A percentile compares a stretch with the other conserved stretches of the same genome.
Conservation (phyloP, 1,140 invertebrate genomes). For the Aphelinus atriplicis region DNA sequence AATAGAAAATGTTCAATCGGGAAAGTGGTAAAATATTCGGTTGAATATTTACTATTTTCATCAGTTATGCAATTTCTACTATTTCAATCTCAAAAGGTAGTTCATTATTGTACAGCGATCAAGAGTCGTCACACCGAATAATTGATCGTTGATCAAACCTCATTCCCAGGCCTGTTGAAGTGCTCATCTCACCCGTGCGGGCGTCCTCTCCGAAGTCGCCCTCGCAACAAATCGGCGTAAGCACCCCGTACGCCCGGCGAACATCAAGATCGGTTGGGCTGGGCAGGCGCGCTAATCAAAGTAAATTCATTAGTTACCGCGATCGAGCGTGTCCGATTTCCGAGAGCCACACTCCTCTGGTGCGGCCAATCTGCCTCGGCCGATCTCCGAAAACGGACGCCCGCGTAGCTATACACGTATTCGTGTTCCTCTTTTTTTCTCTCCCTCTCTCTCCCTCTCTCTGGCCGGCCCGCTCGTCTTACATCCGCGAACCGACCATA, state of each 20-base stretch:
- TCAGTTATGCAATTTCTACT: too few species aligned
- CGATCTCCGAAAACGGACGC: neutral
- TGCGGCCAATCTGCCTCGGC: neutral
- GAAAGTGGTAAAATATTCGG: too few species aligned
- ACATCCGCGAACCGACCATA: neutral
- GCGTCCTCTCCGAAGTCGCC: neutral
- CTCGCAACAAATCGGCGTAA: too few species aligned
- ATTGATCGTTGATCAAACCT: too few species aligned
- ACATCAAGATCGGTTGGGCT: neutral
- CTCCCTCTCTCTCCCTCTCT: neutral
- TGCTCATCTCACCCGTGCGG: neutral
- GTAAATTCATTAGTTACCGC: slow-evolving; percentile 44
- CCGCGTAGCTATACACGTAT: too few species aligned
- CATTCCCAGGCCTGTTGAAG: too few species aligned
- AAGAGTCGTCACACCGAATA: too few species aligned
- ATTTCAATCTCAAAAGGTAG: too few species aligned
- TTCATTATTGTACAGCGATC: too few species aligned
- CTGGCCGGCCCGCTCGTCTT: neutral
- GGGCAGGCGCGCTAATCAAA: slow-evolving; percentile 39
- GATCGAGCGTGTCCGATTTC: slow-evolving; percentile 40
- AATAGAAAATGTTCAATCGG: too few species aligned
- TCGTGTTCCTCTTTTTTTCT: neutral
- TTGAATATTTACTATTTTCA: too few species aligned
- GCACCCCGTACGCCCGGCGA: too few species aligned
- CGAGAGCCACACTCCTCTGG: neutral